Conservation (phyloP, 2,888 invertebrate species). For the Oeneis ivallda region DNA sequence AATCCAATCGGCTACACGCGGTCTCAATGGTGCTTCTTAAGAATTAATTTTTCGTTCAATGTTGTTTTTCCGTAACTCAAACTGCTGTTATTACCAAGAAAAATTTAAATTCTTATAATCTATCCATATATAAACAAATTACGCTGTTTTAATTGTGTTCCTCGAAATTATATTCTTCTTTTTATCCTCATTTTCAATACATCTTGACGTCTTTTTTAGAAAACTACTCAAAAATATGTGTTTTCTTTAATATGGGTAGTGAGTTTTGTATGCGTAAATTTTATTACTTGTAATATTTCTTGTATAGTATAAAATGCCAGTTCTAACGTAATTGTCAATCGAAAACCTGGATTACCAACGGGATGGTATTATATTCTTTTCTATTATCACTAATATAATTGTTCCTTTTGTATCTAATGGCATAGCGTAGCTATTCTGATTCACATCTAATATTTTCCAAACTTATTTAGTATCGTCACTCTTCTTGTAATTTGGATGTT, state of each 20-base stretch:
- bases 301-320: neutral
- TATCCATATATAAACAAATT: neutral
- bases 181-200: neutral
- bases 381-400: neutral
- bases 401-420: neutral
- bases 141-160: neutral
- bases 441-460: neutral
- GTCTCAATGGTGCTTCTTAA: neutral
- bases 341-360: neutral
- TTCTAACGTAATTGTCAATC: neutral
- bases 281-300: neutral
- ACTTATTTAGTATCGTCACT: neutral
- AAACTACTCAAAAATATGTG: neutral
- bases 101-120: neutral
- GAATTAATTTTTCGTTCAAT: neutral
- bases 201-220: neutral
- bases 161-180: neutral
- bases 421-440: neutral
- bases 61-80: neutral
- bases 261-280: neutral
- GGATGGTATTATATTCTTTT: neutral
- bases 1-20: neutral
- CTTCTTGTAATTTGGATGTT: neutral
- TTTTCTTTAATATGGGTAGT: neutral
- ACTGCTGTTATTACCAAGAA: neutral